A percentile compares a stretch with the other conserved stretches of the same genome.
Conservation (phyloP, 2,797 vertebrate species). For the Paguma larvata region DNA sequence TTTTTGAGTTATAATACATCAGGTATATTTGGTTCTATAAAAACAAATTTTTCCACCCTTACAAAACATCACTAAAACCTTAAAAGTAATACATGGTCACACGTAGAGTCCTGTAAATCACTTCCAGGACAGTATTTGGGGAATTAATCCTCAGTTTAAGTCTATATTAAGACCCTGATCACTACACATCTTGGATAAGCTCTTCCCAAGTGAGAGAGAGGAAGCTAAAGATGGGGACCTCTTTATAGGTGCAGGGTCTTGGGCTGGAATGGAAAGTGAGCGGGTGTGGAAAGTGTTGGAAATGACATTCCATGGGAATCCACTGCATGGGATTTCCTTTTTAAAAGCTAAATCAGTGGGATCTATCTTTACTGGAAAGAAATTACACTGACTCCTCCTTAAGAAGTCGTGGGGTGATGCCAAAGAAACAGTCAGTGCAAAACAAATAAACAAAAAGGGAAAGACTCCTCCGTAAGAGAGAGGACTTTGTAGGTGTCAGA, state of each 20-base stretch:
- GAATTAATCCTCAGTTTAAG: neutral
- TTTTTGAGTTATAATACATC: neutral
- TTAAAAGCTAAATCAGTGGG: neutral
- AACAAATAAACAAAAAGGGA: neutral
- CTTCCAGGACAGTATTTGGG: neutral
- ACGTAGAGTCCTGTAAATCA: neutral
- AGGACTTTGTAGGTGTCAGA: neutral
- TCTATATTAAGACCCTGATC: neutral
- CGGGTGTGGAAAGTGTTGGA: too few relatives aligned
- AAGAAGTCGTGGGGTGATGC: neutral
- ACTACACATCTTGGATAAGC: neutral
- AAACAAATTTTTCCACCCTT: conserved; percentile 28
- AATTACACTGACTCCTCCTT: neutral
- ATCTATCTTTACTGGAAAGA: neutral
- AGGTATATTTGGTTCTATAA: neutral
- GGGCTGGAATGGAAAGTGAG: neutral
- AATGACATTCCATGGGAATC: neutral
- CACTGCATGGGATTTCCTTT: neutral
- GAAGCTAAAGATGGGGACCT: neutral
- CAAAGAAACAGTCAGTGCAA: neutral
- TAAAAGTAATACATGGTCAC: neutral
- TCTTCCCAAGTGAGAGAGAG: neutral
- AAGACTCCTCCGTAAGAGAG: neutral
- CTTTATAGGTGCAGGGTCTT: neutral
- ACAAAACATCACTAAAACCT: neutral